Evolutionary conservation across 2,888 invertebrate species (phyloP), one percentile per base, ranked within the genome.

Genomic region (Dendrolimus pini): DNA sequence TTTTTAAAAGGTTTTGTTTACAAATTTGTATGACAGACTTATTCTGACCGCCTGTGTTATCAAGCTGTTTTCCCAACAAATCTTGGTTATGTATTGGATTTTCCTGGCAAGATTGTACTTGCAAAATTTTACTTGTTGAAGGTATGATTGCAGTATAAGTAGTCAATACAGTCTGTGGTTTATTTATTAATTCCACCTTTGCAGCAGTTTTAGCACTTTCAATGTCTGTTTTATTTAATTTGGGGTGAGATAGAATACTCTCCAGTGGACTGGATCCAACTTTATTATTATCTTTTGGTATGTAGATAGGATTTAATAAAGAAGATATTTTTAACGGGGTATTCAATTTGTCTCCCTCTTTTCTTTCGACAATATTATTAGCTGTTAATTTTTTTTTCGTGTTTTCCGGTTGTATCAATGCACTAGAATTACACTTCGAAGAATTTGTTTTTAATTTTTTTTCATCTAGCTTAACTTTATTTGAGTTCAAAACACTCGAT

Each of bases 301-400:
- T 58, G 61, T 80, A 80, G 58, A 78, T 73, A 54, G 82, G 82
- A 67, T 83, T 83, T 57, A 89, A 68, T 54, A 89, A 67, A 1
- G 87, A 82, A 9, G 89, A 89, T 71, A 89, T 83, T 72, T 77
- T 86, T 63, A 88, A 66, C 8, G 89, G 87, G 6, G 74, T 81
- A 59, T 82, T 71, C 54, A 77, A 65, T 61, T 66, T 60, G 6
- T 30, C 30, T 6, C 30, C 59, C 41, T 57, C 60, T 67, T 58
- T 12, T 60, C 62, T 58, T 59, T 60, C 12, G 56, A 61, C 30
- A 10, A 10, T 12, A 41, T 59, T 52, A 56, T 54, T 41, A 41
- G 12, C 52, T 41, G 12, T 14, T 54, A 41, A 9, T n/a, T n/a
- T 30, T 54, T 54, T 54, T 18, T 0, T 52, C n/a, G 41, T 41